phyloP scores from a whole-genome alignment of 2,113 vertebrate genomes.

The Podiceps cristatus region DNA sequence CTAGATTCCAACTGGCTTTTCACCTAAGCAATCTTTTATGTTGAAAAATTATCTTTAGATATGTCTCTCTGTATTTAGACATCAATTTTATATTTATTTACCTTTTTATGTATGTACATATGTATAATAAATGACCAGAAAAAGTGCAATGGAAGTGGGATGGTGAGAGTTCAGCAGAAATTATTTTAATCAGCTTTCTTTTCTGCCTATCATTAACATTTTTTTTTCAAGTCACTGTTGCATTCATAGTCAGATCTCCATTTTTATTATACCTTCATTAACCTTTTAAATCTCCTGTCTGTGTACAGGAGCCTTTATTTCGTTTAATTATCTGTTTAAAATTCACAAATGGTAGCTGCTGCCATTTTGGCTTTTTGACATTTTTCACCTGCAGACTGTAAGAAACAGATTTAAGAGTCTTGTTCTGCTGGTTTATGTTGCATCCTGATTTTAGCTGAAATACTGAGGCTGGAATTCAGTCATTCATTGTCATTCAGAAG shows the following conservation, averaged over 20 bases:
- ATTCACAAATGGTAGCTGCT: conserved; percentile 52
- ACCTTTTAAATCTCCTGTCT: conserved; percentile 53
- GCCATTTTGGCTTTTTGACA: conserved; percentile 57
- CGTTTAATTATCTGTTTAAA: conserved; percentile 45
- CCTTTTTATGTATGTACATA: neutral
- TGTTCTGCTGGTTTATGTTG: conserved; percentile 13
- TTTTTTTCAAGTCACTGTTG: conserved; percentile 21
- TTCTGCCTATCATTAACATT: neutral
- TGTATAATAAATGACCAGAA: neutral
- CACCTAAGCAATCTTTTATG: neutral
- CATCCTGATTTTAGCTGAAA: conserved; percentile 37
- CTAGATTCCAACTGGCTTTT: neutral
- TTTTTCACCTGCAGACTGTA: conserved; percentile 51
- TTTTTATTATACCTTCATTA: conserved; percentile 68
- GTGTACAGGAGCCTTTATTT: conserved; percentile 33
- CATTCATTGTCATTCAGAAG: conserved; percentile 33
- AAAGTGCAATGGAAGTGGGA: neutral
- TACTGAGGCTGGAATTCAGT: neutral
- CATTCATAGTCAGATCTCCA: conserved; percentile 15
- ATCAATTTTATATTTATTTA: neutral
- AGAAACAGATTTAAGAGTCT: conserved; percentile 43
- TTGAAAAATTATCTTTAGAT: neutral
- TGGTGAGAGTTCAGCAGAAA: neutral
- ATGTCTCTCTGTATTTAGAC: neutral
- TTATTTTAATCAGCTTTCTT: conserved; percentile 35